These are phyloP conservation scores for Frankliniella fusca DNA, from an alignment of 2,888 invertebrate genomes.

Conservation along the genomic window DNA sequence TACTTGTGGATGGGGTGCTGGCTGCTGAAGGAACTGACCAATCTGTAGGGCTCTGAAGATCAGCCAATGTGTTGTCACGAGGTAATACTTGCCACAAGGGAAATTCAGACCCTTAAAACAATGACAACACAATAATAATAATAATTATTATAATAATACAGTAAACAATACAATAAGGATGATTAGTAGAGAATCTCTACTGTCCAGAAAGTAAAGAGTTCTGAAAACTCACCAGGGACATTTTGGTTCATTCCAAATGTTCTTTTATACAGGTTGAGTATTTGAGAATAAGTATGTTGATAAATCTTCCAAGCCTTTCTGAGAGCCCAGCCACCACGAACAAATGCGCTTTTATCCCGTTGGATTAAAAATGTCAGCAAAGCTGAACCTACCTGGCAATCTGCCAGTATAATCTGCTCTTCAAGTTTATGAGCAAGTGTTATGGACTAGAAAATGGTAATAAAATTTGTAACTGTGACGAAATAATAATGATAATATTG, in stretches of 20 bases:
- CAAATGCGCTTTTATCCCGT: conserved; percentile 59
- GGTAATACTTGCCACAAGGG: conserved; percentile 40
- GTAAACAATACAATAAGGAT: conserved; percentile 24
- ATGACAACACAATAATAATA: conserved; percentile 8
- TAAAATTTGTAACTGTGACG: background rate
- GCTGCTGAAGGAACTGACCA: conserved; percentile 36
- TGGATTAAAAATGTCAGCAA: conserved; percentile 58
- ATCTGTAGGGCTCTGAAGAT: conserved; percentile 34
- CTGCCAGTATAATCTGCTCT: conserved; percentile 62
- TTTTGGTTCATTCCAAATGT: conserved; percentile 47
- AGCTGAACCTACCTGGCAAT: conserved; percentile 61
- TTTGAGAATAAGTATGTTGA: conserved; percentile 58
- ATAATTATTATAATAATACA: background rate
- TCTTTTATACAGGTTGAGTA: conserved; percentile 52
- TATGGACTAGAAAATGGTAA: conserved; percentile 38
- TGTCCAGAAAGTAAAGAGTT: conserved; percentile 30
- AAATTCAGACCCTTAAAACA: conserved; percentile 39
- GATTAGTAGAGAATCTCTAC: conserved; percentile 21
- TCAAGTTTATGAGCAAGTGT: conserved; percentile 54
- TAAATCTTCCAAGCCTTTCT: conserved; percentile 67
- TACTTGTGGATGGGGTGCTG: background rate
- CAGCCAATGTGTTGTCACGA: conserved; percentile 36
- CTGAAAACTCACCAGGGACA: conserved; percentile 39
- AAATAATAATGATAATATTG: background rate
- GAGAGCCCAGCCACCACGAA: conserved; percentile 63